Evolutionary conservation across 2,113 vertebrate species (phyloP).

Genomic region (Morone chrysops): DNA sequence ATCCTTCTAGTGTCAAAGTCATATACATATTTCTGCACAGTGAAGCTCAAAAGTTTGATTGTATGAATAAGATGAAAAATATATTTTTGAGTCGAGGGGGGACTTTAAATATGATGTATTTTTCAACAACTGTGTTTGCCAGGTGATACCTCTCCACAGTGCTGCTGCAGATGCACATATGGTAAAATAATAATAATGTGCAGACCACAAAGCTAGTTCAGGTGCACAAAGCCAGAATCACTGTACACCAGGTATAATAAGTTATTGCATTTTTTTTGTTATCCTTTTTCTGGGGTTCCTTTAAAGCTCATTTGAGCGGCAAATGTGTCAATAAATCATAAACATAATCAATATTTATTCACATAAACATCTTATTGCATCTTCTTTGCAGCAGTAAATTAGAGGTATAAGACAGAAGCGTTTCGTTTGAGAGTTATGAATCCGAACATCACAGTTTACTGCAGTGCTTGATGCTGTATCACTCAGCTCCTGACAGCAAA

Average conservation of each 20-base stretch:
- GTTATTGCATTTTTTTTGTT: neutral
- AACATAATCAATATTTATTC: neutral
- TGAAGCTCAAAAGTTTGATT: too few species aligned
- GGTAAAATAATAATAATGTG: conserved; percentile 7
- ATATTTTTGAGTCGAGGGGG: too few species aligned
- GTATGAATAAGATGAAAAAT: too few species aligned
- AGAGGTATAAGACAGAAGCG: neutral
- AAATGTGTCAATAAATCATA: neutral
- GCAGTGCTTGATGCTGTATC: neutral
- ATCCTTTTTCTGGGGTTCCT: neutral
- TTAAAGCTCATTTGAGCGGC: neutral
- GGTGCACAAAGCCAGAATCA: neutral
- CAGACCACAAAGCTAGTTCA: neutral
- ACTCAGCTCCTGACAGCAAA: neutral
- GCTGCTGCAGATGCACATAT: neutral
- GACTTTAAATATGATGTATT: neutral
- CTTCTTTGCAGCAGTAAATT: neutral
- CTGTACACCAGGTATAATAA: neutral
- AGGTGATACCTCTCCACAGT: neutral
- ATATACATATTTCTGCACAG: too few species aligned
- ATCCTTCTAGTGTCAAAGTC: too few species aligned
- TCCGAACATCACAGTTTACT: conserved; percentile 5
- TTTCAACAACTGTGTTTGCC: neutral
- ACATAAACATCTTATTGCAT: neutral
- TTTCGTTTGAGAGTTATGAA: neutral